phyloP scores from a whole-genome alignment of 2,888 invertebrate species.

The Drosophila diplacantha region DNA sequence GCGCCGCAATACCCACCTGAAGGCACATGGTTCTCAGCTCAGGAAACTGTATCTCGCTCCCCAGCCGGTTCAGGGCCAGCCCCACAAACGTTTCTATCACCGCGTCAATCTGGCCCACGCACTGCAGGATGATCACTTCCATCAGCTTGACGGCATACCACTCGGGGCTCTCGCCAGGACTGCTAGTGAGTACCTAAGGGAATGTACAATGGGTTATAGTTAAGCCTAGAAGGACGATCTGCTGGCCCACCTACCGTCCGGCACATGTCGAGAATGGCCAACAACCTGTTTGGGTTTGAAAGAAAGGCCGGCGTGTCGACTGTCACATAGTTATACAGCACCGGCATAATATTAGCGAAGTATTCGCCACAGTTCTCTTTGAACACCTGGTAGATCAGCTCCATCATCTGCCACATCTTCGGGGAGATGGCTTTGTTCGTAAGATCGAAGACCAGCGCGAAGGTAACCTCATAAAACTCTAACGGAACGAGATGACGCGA shows the following conservation, averaged over 20 bases:
- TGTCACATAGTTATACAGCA: constrained; percentile 97
- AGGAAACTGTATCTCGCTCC: constrained; percentile 92
- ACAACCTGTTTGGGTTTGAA: constrained; percentile 90
- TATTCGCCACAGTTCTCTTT: constrained; percentile 96
- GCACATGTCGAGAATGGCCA: constrained; percentile 96
- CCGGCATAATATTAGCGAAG: constrained; percentile 99
- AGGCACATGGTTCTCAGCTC: constrained; percentile 95
- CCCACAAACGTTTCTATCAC: constrained; percentile 94
- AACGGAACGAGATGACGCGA: neutral
- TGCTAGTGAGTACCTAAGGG: constrained; percentile 81
- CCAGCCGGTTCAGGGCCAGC: constrained; percentile 90
- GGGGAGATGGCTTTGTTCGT: constrained; percentile 92
- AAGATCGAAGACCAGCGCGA: constrained; percentile 74
- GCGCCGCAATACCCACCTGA: constrained; percentile 95
- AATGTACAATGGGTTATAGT: neutral
- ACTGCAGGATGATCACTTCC: constrained; percentile 97
- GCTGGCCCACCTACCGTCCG: constrained; percentile 82
- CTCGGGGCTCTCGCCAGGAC: constrained; percentile 93
- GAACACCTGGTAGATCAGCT: constrained; percentile 90
- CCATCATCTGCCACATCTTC: constrained; percentile 97
- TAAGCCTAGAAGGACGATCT: neutral
- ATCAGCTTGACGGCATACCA: constrained; percentile 97
- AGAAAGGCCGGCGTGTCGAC: constrained; percentile 96
- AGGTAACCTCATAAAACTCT: neutral
- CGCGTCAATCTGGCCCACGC: constrained; percentile 91